A percentile compares a stretch with the other conserved stretches of the same genome.
These are phyloP conservation scores for Caenorhabditis imperialis DNA, from an alignment of 2,888 invertebrate species.

Conservation along the genomic window DNA sequence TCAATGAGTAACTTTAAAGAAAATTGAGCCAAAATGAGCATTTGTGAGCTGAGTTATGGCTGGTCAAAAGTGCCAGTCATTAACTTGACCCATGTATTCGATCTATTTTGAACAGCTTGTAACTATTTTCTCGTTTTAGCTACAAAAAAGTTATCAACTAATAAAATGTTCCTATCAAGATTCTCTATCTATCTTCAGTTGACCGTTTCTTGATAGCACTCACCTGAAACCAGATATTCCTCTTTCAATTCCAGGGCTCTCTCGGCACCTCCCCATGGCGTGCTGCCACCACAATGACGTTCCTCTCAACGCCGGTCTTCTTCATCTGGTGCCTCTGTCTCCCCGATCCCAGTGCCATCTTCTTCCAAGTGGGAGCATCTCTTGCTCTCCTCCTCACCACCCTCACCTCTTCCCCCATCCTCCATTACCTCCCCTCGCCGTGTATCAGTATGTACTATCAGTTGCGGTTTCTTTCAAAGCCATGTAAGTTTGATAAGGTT, in stretches of 20 bases:
- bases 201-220: too few species aligned
- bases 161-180: too few species aligned
- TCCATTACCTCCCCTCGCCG: constrained; percentile 68
- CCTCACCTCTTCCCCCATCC: constrained; percentile 58
- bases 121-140: too few species aligned
- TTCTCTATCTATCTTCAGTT: too few species aligned
- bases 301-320: constrained; percentile 59
- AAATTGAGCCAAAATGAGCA: too few species aligned
- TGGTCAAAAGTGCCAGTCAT: too few species aligned
- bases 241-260: constrained; percentile 64
- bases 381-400: constrained; percentile 56
- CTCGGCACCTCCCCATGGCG: constrained; percentile 65
- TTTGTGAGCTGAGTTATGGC: too few species aligned
- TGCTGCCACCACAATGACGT: constrained; percentile 61
- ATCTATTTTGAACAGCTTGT: too few species aligned
- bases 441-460: constrained; percentile 62
- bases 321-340: constrained; percentile 60
- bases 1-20: too few species aligned
- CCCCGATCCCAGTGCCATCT: constrained; percentile 49
- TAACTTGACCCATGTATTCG: too few species aligned
- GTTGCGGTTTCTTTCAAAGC: constrained; percentile 57
- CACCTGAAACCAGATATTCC: too few species aligned
- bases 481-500: constrained; percentile 55
- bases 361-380: constrained; percentile 58
- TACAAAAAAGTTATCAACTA: not conserved